Base-by-base conservation (phyloP, 1,140 invertebrate genomes). In the Amphibalanus amphitrite region DNA sequence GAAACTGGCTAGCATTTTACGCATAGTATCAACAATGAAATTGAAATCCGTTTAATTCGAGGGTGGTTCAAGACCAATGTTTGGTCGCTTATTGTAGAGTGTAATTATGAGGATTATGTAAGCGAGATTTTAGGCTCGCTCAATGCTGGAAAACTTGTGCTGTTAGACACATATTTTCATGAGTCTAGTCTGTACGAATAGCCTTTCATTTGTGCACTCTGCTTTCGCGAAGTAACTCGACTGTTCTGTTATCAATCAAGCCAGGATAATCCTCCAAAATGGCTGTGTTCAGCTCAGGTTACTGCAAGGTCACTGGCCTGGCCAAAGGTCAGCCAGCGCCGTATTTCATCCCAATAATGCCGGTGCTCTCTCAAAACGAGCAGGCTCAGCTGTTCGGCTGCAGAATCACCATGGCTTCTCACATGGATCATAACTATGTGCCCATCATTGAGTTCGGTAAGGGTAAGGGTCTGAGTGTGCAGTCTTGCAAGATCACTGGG, bases 341-440 rank as follows among this genome's bases (percentile, higher is more conserved):
- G 6, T 25, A 67, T 28, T 67, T 67, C n/a, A 67, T 67, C 65
- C 65, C 65, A 3, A 67, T 67, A 26, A 67, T 67, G 65, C 65
- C 65, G 3, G 65, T 28, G 26, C 17, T 67, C 3, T 67, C 65
- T 10, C 65, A 67, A 17, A 28, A 17, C 65, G 65, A 67, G 65
- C 65, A 67, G 65, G n/a, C 65, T 28, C 65, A 67, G 65, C 28
- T 67, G 17, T 67, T 67, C 28, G 65, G 65, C 65, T 67, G 65
- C 23, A 10, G 65, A 10, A 67, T 67, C 28, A 67, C 65, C n/a
- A 67, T 67, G 65, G 15, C 65, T 3, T 26, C 65, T 10, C 28
- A 28, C 65, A 67, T 67, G 65, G 65, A 67, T n/a, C 65, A 67
- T 17, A 26, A 67, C 28, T 67, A 67, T 26, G 65, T 67, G 65